Base-by-base conservation (phyloP, 2,113 vertebrate species). In the Myiagra hebetior region DNA sequence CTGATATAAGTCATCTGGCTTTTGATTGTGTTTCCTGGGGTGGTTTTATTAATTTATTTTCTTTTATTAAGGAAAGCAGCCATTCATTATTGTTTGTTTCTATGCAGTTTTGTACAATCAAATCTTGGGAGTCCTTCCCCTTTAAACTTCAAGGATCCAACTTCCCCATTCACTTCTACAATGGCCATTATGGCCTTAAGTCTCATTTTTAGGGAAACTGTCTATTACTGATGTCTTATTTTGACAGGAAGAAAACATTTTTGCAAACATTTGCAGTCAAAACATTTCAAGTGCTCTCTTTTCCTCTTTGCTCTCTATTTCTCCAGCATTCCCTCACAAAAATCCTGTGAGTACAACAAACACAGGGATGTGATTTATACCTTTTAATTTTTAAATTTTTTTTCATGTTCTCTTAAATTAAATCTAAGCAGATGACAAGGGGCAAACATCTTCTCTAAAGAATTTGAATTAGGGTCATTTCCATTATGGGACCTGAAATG, bases 401-500 rank as follows among this genome's bases (percentile, higher is more conserved):
- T 72, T 39, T 23, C 55, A 41, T 44, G n/a, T 95, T 89, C 78
- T 76, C 39, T 55, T 88, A 86, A 85, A 95, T 95, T 79, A 94
- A 91, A 94, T 78, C 64, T 93, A 63, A 83, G 53, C 67, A 67
- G 65, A 67, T 93, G 91, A 91, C 55, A 86, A 70, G 52, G 77
- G 62, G 16, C 39, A 60, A 87, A 67, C 10, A 30, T 62, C 69
- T 46, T 70, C n/a, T 77, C 27, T 27, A 62, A 84, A 81, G 89
- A 93, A 76, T 67, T 46, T 88, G 92, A 64, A 81, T 96, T 73
- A 63, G 49, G 75, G 82, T 88, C 57, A 47, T 65, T 91, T 88
- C 91, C 70, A 96, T 92, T 85, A 94, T 52, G 57, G 72, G 18
- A 62, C 62, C 49, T 84, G 73, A 86, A 93, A 91, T 94, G 80